phyloP scores from a whole-genome alignment of 2,888 invertebrate species.

The Andrena marginata region DNA sequence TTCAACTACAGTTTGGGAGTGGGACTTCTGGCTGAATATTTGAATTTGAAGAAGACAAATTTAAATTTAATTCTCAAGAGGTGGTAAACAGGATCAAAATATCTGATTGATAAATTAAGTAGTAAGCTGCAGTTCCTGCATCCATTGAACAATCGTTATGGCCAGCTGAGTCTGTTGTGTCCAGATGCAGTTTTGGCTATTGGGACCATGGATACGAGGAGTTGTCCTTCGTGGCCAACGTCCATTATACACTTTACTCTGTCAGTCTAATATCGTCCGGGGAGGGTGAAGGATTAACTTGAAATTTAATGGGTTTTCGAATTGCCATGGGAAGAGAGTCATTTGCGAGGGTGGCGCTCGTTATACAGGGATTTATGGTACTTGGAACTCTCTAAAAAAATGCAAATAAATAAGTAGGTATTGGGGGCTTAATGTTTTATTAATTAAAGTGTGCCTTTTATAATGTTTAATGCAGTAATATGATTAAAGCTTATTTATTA shows the following conservation, averaged over 20 bases:
- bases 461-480: conserved; percentile 4
- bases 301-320: conserved; percentile 70
- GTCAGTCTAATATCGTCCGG: conserved; percentile 66
- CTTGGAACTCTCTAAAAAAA: conserved; percentile 5
- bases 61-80: too few species aligned
- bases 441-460: conserved; percentile 29
- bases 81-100: too few species aligned
- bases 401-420: conserved; percentile 23
- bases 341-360: conserved; percentile 45
- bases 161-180: background rate
- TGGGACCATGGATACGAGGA: conserved; percentile 41
- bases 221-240: conserved; percentile 57
- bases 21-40: too few species aligned
- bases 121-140: background rate
- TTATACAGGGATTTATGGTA: conserved; percentile 38
- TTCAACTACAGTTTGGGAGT: too few species aligned
- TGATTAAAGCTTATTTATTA: background rate
- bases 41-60: too few species aligned
- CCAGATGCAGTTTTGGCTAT: conserved; percentile 13
- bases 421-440: conserved; percentile 35
- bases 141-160: background rate
- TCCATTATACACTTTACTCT: conserved; percentile 68
- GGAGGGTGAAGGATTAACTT: conserved; percentile 67
- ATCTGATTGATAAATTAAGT: background rate
- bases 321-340: conserved; percentile 55